Conservation (phyloP, 2,113 vertebrate species). For the Eretmochelys imbricata region DNA sequence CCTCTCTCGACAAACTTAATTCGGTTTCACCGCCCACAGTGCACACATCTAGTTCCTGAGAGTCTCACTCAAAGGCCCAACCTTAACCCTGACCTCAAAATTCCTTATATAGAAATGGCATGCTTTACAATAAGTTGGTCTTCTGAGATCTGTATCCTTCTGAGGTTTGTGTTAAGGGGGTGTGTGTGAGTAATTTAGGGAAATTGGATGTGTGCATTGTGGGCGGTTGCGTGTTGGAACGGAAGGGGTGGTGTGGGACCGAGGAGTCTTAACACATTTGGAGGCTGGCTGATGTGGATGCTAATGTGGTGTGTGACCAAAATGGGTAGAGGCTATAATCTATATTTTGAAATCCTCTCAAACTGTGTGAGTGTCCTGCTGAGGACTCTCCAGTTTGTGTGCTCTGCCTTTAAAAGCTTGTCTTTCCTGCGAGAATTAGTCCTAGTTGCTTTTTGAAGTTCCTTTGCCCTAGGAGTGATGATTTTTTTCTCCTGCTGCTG, state of each 20-base stretch:
- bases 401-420: not conserved
- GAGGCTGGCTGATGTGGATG: rapidly evolving
- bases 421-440: not conserved
- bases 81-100: rapidly evolving
- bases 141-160: not conserved
- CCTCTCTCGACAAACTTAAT: not conserved
- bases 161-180: not conserved
- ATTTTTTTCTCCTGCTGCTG: conserved; percentile 15
- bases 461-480: not conserved
- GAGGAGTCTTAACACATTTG: rapidly evolving
- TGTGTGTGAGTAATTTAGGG: not conserved
- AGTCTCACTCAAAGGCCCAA: not conserved
- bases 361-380: not conserved
- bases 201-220: not conserved
- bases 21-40: not conserved
- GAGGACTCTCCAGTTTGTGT: not conserved
- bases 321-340: not conserved
- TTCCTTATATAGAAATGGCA: not conserved
- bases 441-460: not conserved
- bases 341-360: not conserved
- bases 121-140: not conserved
- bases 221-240: not conserved
- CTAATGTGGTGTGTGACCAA: rapidly evolving
- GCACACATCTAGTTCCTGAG: not conserved
- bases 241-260: not conserved